Evolutionary conservation across 2,888 invertebrate species (phyloP), one percentile per base, ranked within the genome.

Genomic region (Leucophora obtusa): DNA sequence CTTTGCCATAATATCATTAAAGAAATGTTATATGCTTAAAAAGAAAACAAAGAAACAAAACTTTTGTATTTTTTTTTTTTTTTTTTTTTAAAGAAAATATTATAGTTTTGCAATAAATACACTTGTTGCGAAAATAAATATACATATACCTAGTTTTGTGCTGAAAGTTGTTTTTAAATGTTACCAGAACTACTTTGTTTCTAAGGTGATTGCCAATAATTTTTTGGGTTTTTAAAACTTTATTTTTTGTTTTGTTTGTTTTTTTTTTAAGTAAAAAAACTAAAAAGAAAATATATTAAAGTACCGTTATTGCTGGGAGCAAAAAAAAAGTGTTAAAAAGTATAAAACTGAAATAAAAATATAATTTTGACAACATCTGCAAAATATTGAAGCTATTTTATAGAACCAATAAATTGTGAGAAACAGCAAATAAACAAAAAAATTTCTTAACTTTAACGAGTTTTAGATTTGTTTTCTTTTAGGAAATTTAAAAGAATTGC

Each of bases 1-100:
- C 79, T 80, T 80, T 62, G 47, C 11, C 15, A 58, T 38, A 68
- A 78, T 51, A 65, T 63, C 51, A 69, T 63, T 43, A 63, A 51
- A 63, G 17, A 58, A 54, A n/a, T 56, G n/a, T 47, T 43, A 47
- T 21, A n/a, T 6, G 43, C 7, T 28, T 28, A 28, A 38, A 38
- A 11, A 28, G 0, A 8, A 43, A 38, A 21, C 24, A 47, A n/a
- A 60, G 17, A 21, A 8, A 56, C 7, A 7, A 56, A 75, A 69
- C 17, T 69, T 69, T 62, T 1, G 28, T 28, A 28, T 69, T 28
- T 54, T 21, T 24, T 5, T 28, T 56, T 56, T 28, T 6, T 69
- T 28, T 54, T 21, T 24, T 5, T 28, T 56, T 56, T 28, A 47
- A 11, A 8, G 11, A 17, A 59, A 59, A 59, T 54, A 24, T 33